Evolutionary conservation across 2,888 invertebrate species (phyloP).

Genomic region (Eupithecia vulgata): DNA sequence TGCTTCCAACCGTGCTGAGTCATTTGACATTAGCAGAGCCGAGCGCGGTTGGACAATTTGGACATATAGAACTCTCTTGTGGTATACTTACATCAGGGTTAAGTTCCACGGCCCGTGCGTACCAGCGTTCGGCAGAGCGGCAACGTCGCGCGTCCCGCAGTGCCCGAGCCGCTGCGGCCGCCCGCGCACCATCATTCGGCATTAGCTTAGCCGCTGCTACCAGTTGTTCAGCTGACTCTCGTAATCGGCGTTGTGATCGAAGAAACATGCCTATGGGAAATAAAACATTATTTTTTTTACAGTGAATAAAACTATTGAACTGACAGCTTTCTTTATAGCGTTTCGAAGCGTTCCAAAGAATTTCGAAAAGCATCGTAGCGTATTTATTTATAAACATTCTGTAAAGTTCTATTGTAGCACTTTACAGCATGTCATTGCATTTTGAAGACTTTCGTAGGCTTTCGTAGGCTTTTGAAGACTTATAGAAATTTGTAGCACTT

Average conservation of each 20-base stretch:
- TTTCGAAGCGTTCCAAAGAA: neutral
- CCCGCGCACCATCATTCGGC: conserved; percentile 91
- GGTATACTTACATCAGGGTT: conserved; percentile 82
- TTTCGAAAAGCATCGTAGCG: neutral
- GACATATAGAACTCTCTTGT: neutral
- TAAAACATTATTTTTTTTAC: neutral
- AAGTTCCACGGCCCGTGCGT: conserved; percentile 89
- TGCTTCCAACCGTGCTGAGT: conserved; percentile 92
- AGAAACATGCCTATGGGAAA: conserved; percentile 91
- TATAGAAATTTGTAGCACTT: neutral
- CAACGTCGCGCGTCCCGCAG: conserved; percentile 92
- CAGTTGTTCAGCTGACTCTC: conserved; percentile 92
- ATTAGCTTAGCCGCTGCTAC: conserved; percentile 90
- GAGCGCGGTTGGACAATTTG: neutral
- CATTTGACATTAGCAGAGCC: conserved; percentile 89
- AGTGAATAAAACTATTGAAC: neutral
- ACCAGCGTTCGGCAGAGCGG: conserved; percentile 93
- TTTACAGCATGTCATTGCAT: neutral
- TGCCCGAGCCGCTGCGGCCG: conserved; percentile 94
- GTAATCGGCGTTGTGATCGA: conserved; percentile 89
- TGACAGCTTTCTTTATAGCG: neutral
- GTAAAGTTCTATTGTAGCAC: no score
- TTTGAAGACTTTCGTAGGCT: neutral
- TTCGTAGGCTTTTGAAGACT: neutral
- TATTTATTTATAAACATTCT: neutral